Percentiles rank a stretch among this genome's conserved stretches.
These are phyloP conservation scores for Campoletis sonorensis DNA, from an alignment of 1,140 invertebrate species.

Conservation along the genomic window DNA sequence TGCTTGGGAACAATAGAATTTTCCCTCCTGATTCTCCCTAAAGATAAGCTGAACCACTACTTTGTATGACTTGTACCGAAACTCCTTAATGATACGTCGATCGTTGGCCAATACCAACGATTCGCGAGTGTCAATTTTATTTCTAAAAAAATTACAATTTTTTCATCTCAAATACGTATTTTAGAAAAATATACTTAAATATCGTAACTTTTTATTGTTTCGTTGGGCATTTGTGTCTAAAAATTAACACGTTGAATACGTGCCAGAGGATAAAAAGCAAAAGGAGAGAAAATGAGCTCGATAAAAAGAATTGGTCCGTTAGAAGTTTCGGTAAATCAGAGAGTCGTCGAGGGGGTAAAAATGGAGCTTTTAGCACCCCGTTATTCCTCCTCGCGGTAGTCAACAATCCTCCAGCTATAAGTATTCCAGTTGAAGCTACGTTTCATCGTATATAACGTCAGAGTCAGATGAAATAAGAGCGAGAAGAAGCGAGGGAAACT, in stretches of 20 bases:
- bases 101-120: too few relatives aligned
- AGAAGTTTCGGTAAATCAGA: constrained; percentile 26
- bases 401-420: constrained; percentile 9
- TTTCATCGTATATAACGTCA: not conserved
- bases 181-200: too few relatives aligned
- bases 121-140: too few relatives aligned
- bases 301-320: constrained; percentile 1
- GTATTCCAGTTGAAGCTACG: not conserved
- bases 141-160: too few relatives aligned
- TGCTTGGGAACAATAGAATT: too few relatives aligned
- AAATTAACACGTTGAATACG: not conserved
- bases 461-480: constrained; percentile 19
- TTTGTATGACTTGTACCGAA: too few relatives aligned
- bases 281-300: not conserved
- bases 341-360: not conserved
- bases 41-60: too few relatives aligned
- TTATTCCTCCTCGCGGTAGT: constrained; percentile 2
- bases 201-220: too few relatives aligned
- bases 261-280: not conserved
- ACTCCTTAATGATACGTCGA: too few relatives aligned
- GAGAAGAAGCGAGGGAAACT: constrained; percentile 21
- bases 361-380: constrained; percentile 7
- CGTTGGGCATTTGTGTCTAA: not conserved
- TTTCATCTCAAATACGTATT: too few relatives aligned
- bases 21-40: too few relatives aligned